These are phyloP conservation scores for Ectropis grisescens DNA, from an alignment of 1,140 invertebrate species.

Conservation along the genomic window DNA sequence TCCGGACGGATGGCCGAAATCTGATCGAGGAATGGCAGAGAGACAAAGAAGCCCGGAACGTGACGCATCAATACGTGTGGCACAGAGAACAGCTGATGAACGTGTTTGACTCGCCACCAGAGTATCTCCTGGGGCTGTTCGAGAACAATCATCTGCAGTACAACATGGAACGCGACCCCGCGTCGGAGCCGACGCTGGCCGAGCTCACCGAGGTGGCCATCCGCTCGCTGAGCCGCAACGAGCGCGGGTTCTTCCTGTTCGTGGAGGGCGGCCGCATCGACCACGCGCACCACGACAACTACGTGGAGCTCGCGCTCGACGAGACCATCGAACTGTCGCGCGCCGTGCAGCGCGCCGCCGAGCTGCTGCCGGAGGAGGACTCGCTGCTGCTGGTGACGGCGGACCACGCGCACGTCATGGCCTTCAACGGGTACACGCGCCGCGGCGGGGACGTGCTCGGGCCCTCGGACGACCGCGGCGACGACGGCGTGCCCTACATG, in stretches of 20 bases:
- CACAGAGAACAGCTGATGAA: conserved; percentile 75
- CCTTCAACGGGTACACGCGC: conserved; percentile 73
- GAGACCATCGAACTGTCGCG: conserved; percentile 75
- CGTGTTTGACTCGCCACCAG: conserved; percentile 73
- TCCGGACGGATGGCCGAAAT: conserved; percentile 71
- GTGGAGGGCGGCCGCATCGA: conserved; percentile 91
- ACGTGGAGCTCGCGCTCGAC: conserved; percentile 74
- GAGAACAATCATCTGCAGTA: conserved; percentile 59
- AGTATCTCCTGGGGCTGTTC: conserved; percentile 80
- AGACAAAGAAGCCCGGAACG: conserved; percentile 65
- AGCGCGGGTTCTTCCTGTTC: conserved; percentile 89
- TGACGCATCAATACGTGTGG: conserved; percentile 77
- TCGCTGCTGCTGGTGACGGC: conserved; percentile 78
- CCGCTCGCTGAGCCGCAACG: conserved; percentile 80
- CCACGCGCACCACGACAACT: conserved; percentile 83
- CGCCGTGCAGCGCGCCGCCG: conserved; percentile 67
- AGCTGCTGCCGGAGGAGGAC: conserved; percentile 70
- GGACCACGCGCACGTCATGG: conserved; percentile 79
- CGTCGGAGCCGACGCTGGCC: conserved; percentile 78
- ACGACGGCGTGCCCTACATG: conserved; percentile 74
- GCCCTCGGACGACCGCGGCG: conserved; percentile 44
- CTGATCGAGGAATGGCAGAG: conserved; percentile 63
- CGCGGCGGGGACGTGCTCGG: conserved; percentile 71
- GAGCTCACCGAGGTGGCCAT: conserved; percentile 90
- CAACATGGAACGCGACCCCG: conserved; percentile 49